Conservation (phyloP, 1,140 invertebrate species). For the Carposina sasakii region DNA sequence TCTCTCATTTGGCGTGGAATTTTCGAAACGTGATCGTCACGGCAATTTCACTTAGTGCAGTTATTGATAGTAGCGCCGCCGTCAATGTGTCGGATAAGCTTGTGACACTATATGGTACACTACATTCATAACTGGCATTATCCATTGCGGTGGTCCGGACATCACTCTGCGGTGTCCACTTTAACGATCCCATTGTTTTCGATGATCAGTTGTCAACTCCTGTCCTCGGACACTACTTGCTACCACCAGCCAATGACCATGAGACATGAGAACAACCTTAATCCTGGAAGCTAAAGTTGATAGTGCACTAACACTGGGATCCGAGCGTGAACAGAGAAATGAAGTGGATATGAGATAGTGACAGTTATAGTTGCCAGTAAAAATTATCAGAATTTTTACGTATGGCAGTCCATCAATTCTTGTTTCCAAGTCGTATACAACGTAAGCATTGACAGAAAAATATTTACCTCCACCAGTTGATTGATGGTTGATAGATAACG, state of each 20-base stretch:
- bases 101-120: too few relatives aligned
- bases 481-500: too few relatives aligned
- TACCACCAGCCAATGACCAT: slow-evolving; percentile 16
- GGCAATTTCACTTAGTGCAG: too few relatives aligned
- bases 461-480: too few relatives aligned
- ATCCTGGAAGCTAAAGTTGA: background rate
- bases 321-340: slow-evolving; percentile 34
- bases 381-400: slow-evolving; percentile 53
- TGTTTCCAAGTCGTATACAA: too few relatives aligned
- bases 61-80: too few relatives aligned
- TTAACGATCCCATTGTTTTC: slow-evolving; percentile 66
- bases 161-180: slow-evolving; percentile 55
- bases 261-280: background rate
- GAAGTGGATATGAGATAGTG: slow-evolving; percentile 47
- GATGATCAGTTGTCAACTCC: slow-evolving; percentile 60
- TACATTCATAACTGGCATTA: slow-evolving; percentile 21
- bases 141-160: slow-evolving; percentile 52
- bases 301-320: background rate
- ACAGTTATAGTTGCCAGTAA: slow-evolving; percentile 52
- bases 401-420: slow-evolving; percentile 58
- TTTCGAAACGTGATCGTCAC: too few relatives aligned
- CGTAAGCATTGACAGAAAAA: too few relatives aligned
- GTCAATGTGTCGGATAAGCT: too few relatives aligned
- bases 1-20: too few relatives aligned
- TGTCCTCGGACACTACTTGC: slow-evolving; percentile 34